Percentiles rank a stretch among this genome's conserved stretches.
phyloP scores from a whole-genome alignment of 2,888 invertebrate species.

The Troides oblongomaculatus region DNA sequence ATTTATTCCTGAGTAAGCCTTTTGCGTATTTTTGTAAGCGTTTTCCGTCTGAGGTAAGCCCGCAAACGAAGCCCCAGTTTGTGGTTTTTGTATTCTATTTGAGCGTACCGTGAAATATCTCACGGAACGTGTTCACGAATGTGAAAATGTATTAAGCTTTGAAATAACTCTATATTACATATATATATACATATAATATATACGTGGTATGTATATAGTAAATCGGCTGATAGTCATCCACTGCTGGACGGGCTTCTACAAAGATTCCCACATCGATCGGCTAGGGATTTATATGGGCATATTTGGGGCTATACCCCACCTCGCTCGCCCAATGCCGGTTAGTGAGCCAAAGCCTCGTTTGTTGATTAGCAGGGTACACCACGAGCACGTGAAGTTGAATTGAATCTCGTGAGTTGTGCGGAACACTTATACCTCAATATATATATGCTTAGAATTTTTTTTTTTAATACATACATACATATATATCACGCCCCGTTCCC shows the following conservation, averaged over 20 bases:
- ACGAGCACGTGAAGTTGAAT: too few species aligned
- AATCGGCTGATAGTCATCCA: background rate
- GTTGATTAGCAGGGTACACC: too few species aligned
- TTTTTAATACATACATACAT: too few species aligned
- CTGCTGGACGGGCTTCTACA: background rate
- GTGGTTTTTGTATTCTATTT: constrained; percentile 14
- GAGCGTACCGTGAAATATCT: constrained; percentile 9
- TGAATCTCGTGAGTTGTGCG: too few species aligned
- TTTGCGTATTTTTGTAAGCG: constrained; percentile 8
- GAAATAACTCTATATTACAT: background rate
- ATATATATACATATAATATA: background rate
- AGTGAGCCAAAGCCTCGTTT: too few species aligned
- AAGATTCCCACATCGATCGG: too few species aligned
- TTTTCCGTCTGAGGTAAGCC: constrained; percentile 14
- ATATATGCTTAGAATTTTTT: too few species aligned
- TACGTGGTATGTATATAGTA: background rate
- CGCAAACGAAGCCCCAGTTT: constrained; percentile 17
- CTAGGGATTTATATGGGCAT: too few species aligned
- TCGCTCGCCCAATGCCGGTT: too few species aligned
- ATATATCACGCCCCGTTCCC: too few species aligned
- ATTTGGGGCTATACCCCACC: too few species aligned
- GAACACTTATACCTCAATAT: too few species aligned
- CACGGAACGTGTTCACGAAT: constrained; percentile 12
- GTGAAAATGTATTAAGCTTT: background rate
- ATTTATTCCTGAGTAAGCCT: constrained; percentile 1